phyloP scores from a whole-genome alignment of 2,797 vertebrate species.

The Peromyscus nudipes region DNA sequence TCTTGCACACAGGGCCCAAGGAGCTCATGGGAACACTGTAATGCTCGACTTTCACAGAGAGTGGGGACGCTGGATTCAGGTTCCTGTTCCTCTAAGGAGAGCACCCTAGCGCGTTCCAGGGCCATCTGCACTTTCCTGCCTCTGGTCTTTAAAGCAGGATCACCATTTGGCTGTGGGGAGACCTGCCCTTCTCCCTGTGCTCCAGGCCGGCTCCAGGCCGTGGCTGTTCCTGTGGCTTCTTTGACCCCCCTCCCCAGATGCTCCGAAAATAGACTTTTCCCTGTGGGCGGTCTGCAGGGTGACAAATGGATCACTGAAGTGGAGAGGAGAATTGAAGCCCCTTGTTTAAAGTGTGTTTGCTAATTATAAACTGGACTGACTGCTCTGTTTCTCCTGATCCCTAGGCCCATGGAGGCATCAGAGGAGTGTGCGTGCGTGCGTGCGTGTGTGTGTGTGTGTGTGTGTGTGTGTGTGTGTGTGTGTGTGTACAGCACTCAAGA shows the following conservation, averaged over 20 bases:
- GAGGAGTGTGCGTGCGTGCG: background rate
- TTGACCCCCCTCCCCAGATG: background rate
- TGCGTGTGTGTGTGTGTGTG: background rate
- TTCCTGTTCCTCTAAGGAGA: background rate
- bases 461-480: background rate
- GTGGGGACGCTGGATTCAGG: background rate
- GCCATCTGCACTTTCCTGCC: background rate
- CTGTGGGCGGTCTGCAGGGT: slow-evolving; percentile 44
- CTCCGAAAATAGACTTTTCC: slow-evolving; percentile 49
- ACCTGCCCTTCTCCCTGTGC: background rate
- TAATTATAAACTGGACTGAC: slow-evolving; percentile 51
- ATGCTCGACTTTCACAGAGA: background rate
- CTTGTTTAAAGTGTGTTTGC: slow-evolving; percentile 9
- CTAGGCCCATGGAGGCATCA: background rate
- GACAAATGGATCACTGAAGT: slow-evolving; percentile 22
- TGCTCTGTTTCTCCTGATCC: background rate
- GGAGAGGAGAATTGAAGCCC: slow-evolving; percentile 3
- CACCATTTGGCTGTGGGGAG: background rate
- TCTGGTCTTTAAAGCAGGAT: background rate
- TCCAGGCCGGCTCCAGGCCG: background rate
- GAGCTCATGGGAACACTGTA: background rate
- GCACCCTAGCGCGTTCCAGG: background rate
- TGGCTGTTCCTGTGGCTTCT: background rate
- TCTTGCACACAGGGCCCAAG: background rate
- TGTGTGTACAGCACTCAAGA: background rate